phyloP scores from a whole-genome alignment of 2,113 vertebrate genomes.

The Megaceryle maxima region DNA sequence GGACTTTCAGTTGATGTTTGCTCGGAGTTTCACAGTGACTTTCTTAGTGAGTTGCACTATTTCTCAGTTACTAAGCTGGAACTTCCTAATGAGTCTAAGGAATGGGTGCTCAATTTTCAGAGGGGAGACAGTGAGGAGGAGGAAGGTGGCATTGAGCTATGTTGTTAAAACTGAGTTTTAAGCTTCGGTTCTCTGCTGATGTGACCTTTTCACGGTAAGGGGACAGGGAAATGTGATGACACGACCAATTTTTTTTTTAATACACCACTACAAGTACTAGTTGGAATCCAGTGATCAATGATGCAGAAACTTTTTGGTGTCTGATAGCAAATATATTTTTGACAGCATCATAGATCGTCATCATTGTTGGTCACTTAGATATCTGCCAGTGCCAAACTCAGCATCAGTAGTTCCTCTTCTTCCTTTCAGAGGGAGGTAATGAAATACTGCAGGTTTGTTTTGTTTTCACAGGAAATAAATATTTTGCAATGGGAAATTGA shows the following conservation, averaged over 20 bases:
- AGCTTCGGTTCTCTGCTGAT: neutral
- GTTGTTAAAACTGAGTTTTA: neutral
- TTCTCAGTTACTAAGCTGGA: neutral
- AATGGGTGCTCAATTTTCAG: neutral
- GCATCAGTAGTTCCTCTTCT: neutral
- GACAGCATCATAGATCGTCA: neutral
- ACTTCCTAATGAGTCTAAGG: neutral
- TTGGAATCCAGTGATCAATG: neutral
- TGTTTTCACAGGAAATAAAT: conserved; percentile 86
- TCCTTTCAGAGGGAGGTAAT: neutral
- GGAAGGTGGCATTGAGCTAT: neutral
- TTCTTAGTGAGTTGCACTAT: neutral
- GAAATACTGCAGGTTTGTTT: neutral
- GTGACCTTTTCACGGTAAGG: neutral
- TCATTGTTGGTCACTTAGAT: neutral
- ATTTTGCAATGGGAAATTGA: conserved; percentile 92
- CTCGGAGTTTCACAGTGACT: neutral
- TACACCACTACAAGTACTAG: neutral
- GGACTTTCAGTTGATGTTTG: neutral
- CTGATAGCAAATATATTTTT: neutral
- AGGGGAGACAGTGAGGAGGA: neutral
- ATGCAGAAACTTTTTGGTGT: neutral
- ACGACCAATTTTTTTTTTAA: no score
- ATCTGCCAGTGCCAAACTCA: neutral
- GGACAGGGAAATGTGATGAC: neutral